A percentile compares a stretch with the other conserved stretches of the same genome.
phyloP scores from a whole-genome alignment of 2,797 vertebrate species.

The Danio kyathit region DNA sequence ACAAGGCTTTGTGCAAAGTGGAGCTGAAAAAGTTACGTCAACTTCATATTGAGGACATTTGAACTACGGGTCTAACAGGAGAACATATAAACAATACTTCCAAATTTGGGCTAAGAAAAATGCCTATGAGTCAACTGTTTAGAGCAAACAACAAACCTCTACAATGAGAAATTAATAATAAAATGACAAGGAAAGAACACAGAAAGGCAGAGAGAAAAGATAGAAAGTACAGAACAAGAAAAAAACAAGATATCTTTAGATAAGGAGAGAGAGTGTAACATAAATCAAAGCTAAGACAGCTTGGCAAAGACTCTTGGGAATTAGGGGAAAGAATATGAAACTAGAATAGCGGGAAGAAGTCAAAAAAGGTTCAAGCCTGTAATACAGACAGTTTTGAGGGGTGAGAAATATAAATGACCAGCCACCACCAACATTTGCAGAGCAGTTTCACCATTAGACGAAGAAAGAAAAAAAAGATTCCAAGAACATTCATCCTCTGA shows the following conservation, averaged over 20 bases:
- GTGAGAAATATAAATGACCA: constrained; percentile 1
- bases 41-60: not conserved
- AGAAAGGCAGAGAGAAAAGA: not conserved
- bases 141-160: not conserved
- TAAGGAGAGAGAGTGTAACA: not conserved
- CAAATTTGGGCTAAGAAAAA: constrained; percentile 1
- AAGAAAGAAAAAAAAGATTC: constrained; percentile 4
- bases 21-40: not conserved
- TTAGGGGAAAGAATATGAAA: constrained; percentile 7
- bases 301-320: constrained; percentile 15
- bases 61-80: not conserved
- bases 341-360: constrained; percentile 6
- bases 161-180: not conserved
- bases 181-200: not conserved
- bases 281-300: constrained; percentile 23
- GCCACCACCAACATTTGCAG: not conserved
- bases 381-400: constrained; percentile 1
- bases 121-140: not conserved
- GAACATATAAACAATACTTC: constrained; percentile 10
- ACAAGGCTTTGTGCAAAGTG: not conserved
- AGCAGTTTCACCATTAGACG: not conserved
- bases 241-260: constrained; percentile 2
- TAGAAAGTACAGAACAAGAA: not conserved
- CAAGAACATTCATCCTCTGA: constrained; percentile 30
- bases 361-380: constrained; percentile 17